phyloP scores from a whole-genome alignment of 2,888 invertebrate species.

The Esperia sulphurella region DNA sequence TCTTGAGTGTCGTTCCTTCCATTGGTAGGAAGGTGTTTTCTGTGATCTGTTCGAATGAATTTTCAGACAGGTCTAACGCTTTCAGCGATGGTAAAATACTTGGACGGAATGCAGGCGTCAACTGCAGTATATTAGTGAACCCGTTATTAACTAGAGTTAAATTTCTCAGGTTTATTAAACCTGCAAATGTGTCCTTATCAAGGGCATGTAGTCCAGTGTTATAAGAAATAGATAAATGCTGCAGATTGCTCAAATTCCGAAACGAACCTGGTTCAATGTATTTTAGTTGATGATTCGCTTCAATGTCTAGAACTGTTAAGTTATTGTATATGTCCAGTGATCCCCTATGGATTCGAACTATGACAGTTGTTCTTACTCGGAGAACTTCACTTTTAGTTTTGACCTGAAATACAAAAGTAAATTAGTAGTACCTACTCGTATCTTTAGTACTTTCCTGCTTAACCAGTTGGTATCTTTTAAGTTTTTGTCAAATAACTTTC shows the following conservation, averaged over 20 bases:
- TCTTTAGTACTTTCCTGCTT: too few species aligned
- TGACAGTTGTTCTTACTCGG: conserved; percentile 71
- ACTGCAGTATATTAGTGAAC: conserved; percentile 58
- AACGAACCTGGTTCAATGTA: conserved; percentile 71
- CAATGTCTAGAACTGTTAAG: conserved; percentile 67
- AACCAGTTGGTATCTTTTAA: too few species aligned
- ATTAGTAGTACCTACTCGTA: too few species aligned
- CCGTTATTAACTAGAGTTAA: conserved; percentile 78
- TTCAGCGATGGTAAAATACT: conserved; percentile 62
- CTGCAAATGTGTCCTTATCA: conserved; percentile 66
- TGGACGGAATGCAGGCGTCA: conserved; percentile 62
- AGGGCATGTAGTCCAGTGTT: conserved; percentile 67
- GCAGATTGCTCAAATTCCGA: conserved; percentile 60
- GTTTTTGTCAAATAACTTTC: too few species aligned
- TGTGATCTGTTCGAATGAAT: conserved; percentile 62
- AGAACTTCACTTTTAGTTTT: conserved; percentile 52
- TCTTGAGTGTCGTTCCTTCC: conserved; percentile 57
- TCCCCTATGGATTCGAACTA: conserved; percentile 55
- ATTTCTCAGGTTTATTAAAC: conserved; percentile 66
- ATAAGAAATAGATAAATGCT: conserved; percentile 76
- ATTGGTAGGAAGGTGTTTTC: conserved; percentile 66
- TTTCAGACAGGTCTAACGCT: conserved; percentile 75
- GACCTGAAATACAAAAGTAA: conserved; percentile 42
- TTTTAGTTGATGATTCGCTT: conserved; percentile 74
- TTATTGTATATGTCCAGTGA: conserved; percentile 56